Base-by-base conservation (phyloP, 2,888 invertebrate species). In the Drosophila subquinaria region DNA sequence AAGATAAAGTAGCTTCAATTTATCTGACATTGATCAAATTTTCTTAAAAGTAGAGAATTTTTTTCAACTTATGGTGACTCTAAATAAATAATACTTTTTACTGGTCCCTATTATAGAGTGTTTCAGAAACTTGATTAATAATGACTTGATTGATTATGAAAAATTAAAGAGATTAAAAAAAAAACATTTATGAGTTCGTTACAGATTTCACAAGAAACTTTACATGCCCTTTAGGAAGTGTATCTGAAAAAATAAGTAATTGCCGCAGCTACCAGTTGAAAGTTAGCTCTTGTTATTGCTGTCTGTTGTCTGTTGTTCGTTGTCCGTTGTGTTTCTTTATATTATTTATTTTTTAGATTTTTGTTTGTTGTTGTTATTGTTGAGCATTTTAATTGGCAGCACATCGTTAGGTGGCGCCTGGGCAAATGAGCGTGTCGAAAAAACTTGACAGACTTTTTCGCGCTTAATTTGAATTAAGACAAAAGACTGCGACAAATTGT, bases 381-480 rank as follows among this genome's bases (percentile, higher is more conserved):
- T 59, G 47, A 27, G 61, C 56, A 60, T 55, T 65, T 76, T 78
- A 76, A 76, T 76, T 76, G 73, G 63, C 78, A 47, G 60, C 67
- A 57, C 57, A 50, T 67, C 55, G 56, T 51, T 65, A 47, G 53
- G 48, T 69, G 79, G 77, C 77, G 77, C 79, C 77, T 73, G 53
- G n/a, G 56, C 61, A 73, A 78, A 71, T 71, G 51, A 71, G 59
- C 48, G 65, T 63, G 60, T 62, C 30, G 57, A 59, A 64, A 48
- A 43, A 53, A 51, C 13, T 60, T 53, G 72, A 67, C 72, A 67
- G 66, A 61, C 64, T 53, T 68, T 65, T 64, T 56, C 60, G 73
- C 73, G 67, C 60, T 63, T 65, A 53, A 57, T 27, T 65, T 57
- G 40, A 17, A 57, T n/a, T n/a, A 42, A 55, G 53, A 43, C 48